Evolutionary conservation across 1,140 invertebrate genomes (phyloP).

Genomic region (Hycleus cichorii): DNA sequence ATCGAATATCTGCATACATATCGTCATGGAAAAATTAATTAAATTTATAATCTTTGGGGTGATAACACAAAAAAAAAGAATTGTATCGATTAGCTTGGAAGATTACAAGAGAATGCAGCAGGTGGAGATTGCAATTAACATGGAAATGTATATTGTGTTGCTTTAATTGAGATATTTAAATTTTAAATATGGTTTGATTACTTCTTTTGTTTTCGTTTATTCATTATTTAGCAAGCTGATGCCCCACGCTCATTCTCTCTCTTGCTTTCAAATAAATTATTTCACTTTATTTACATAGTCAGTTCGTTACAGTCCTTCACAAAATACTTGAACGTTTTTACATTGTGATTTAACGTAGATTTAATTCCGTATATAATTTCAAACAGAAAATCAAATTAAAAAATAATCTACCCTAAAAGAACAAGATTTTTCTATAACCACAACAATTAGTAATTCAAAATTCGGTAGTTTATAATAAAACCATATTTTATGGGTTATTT

Average conservation of each 20-base stretch:
- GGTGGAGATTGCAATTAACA: slow-evolving; percentile 33
- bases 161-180: slow-evolving; percentile 38
- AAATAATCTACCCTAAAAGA: too few species aligned
- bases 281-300: slow-evolving; percentile 18
- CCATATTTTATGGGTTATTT: not conserved
- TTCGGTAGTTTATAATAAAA: too few species aligned
- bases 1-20: slow-evolving; percentile 6
- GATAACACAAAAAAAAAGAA: not conserved
- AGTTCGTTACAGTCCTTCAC: slow-evolving; percentile 14
- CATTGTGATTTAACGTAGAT: too few species aligned
- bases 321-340: not conserved
- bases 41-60: not conserved
- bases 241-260: slow-evolving; percentile 7
- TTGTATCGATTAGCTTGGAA: slow-evolving; percentile 27
- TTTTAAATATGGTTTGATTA: slow-evolving; percentile 37
- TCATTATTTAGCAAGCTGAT: slow-evolving; percentile 26
- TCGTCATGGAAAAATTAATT: not conserved
- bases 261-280: slow-evolving; percentile 11
- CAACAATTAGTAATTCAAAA: too few species aligned
- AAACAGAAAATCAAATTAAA: too few species aligned
- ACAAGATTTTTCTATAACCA: too few species aligned
- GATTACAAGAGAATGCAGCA: slow-evolving; percentile 27
- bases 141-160: slow-evolving; percentile 37
- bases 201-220: slow-evolving; percentile 35
- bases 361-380: too few species aligned